These are phyloP conservation scores for Anas acuta DNA, from an alignment of 2,797 vertebrate species.

Conservation along the genomic window DNA sequence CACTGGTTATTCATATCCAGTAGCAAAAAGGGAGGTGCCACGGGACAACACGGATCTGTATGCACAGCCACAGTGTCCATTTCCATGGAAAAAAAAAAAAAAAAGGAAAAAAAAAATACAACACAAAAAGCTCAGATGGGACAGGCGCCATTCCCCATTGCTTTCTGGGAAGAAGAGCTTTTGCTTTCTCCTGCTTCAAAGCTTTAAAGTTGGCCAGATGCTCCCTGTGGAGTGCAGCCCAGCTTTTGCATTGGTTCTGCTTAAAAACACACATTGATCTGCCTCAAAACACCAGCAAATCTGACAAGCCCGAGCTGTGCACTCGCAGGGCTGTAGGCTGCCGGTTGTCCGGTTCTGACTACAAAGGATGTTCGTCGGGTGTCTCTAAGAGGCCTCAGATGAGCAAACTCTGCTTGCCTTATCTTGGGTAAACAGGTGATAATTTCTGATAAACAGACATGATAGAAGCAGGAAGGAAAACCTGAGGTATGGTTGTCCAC, in stretches of 20 bases:
- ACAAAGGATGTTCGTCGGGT: neutral
- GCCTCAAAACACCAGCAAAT: neutral
- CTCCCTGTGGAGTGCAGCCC: neutral
- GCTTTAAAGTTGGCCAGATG: neutral
- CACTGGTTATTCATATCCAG: neutral
- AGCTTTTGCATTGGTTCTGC: neutral
- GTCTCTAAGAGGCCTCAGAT: neutral
- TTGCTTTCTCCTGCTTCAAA: neutral
- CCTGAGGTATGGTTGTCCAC: neutral
- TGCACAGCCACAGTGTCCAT: neutral
- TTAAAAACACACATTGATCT: neutral
- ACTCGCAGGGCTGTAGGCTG: neutral
- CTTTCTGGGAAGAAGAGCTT: neutral
- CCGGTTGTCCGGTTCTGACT: neutral
- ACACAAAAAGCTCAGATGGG: neutral
- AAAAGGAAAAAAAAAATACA: too few relatives aligned
- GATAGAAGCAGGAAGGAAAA: constrained; percentile 58
- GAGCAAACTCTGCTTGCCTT: constrained; percentile 11
- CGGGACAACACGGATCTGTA: neutral
- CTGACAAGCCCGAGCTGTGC: rapidly evolving
- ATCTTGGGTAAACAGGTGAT: constrained; percentile 30
- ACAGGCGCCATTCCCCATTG: rapidly evolving
- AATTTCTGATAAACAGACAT: constrained; percentile 23
- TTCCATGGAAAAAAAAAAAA: neutral
- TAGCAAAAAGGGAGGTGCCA: neutral